Base-by-base conservation (phyloP, 2,888 invertebrate genomes). In the Amaurobius ferox region DNA sequence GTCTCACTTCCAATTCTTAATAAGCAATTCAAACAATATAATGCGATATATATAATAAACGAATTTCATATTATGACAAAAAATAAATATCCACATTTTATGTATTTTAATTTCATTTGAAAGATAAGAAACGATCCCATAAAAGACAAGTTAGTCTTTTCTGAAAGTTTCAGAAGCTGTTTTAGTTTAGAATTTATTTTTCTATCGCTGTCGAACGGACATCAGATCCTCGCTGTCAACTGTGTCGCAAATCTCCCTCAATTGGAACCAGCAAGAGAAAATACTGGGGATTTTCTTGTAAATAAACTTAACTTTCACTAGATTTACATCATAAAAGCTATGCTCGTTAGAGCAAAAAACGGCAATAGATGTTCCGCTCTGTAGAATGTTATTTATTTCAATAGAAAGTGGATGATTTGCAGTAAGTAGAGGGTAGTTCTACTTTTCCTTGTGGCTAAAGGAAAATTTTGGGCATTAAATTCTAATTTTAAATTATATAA, bases 61-160 rank as follows among this genome's bases (percentile, higher is more conserved):
- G n/a, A n/a, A n/a, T n/a, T n/a, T n/a, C n/a, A n/a, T n/a, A n/a
- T n/a, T n/a, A n/a, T n/a, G n/a, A n/a, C n/a, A n/a, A n/a, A n/a
- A 35, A 7, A 11, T 7, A 35, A 35, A 35, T 7, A 35, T 35
- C 35, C 35, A 35, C 11, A 35, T 7, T 35, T 35, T 35, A 7
- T 35, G 35, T 35, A 7, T 11, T 7, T 35, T 7, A 35, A 35
- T 35, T 35, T 35, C 11, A 35, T 35, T 7, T 11, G 6, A 77
- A 68, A 68, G 66, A 68, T 29, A 70, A 26, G 23, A 55, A 16
- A 7, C 26, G n/a, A 70, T 28, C 19, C 35, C 26, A 72, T 55
- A n/a, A 67, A 73, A 55, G 80, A 80, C 73, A 80, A 73, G 80
- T 73, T 73, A 73, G 80, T 80, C 73, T 67, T 73, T 73, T 67